Conservation (phyloP, 2,113 vertebrate species). For the Syrmaticus mikado region DNA sequence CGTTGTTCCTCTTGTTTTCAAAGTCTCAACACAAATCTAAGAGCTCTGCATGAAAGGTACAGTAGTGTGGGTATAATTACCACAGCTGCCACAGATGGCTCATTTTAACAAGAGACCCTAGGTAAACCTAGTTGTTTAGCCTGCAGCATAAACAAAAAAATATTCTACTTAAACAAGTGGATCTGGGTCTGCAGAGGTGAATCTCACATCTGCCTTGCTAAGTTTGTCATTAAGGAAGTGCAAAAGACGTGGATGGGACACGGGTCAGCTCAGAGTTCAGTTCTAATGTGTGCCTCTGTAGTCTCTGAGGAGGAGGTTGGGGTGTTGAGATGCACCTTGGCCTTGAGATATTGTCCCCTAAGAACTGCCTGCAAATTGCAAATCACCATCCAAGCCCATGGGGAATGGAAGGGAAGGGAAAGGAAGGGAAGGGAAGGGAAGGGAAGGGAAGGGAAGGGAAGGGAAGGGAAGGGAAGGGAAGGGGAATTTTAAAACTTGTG, state of each 20-base stretch:
- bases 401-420: neutral
- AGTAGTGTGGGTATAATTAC: constrained; percentile 76
- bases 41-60: constrained; percentile 77
- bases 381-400: neutral
- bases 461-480: neutral
- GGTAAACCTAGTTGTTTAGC: constrained; percentile 79
- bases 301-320: neutral
- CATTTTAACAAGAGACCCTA: constrained; percentile 79
- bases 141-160: constrained; percentile 83
- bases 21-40: constrained; percentile 71
- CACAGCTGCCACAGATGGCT: constrained; percentile 79
- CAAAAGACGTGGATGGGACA: neutral
- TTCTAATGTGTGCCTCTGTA: neutral
- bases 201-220: constrained; percentile 64
- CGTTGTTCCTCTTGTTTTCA: constrained; percentile 69
- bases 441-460: neutral
- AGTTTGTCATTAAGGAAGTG: constrained; percentile 60
- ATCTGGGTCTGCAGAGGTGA: constrained; percentile 71
- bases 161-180: constrained; percentile 76
- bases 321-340: neutral
- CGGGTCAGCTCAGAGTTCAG: constrained; percentile 35
- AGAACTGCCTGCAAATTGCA: neutral
- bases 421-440: neutral
- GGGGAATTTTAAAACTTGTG: neutral
- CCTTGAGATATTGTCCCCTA: neutral